phyloP scores from a whole-genome alignment of 2,888 invertebrate genomes.

The Sphaerophoria taeniata region DNA sequence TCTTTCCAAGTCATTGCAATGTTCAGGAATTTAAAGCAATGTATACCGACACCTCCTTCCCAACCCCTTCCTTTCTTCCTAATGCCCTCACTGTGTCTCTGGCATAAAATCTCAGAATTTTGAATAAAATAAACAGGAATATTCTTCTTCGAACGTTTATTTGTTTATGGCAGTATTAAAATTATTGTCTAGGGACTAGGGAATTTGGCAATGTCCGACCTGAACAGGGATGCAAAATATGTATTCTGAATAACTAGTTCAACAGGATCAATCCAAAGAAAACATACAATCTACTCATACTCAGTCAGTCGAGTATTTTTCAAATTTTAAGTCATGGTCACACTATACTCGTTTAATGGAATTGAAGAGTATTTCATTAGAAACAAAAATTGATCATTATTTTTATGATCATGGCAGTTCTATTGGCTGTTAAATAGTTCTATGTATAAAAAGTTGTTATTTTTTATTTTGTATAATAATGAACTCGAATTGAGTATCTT shows the following conservation, averaged over 20 bases:
- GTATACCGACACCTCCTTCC: no score
- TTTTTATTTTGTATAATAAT: slow-evolving; percentile 40
- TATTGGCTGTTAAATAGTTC: slow-evolving; percentile 67
- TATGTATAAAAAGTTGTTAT: slow-evolving; percentile 51
- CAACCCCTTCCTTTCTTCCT: no score
- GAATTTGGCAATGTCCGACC: no score
- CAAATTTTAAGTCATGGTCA: slow-evolving; percentile 55
- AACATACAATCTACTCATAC: slow-evolving; percentile 3
- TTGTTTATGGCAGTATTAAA: no score
- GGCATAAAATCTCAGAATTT: no score
- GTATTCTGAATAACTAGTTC: slow-evolving; percentile 26
- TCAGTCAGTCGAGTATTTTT: not conserved
- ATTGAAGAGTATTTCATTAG: slow-evolving; percentile 52
- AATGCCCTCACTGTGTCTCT: no score
- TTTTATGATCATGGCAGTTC: slow-evolving; percentile 71
- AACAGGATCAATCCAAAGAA: slow-evolving; percentile 1
- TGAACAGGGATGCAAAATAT: not conserved
- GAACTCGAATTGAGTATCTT: slow-evolving; percentile 60
- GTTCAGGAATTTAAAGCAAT: no score
- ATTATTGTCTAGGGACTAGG: no score
- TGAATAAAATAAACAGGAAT: no score
- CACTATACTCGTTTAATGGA: slow-evolving; percentile 63
- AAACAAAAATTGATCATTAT: slow-evolving; percentile 54
- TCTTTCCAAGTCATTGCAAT: no score
- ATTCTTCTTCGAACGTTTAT: no score